phyloP scores from a whole-genome alignment of 37 sponge, comb jelly and placozoan species.

The Lycopodina hypogea region DNA sequence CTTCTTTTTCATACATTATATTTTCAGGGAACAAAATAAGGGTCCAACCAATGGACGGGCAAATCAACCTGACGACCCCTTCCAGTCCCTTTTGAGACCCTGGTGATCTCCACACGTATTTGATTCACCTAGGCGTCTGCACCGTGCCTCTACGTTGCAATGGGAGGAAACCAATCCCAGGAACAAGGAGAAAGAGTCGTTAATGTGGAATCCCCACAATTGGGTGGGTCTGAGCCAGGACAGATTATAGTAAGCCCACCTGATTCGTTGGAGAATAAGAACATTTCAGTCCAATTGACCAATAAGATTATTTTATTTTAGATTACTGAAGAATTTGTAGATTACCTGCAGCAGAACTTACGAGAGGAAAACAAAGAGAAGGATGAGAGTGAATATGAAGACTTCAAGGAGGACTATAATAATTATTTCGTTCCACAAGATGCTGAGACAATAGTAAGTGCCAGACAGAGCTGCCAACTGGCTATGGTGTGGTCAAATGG shows the following conservation, averaged over 20 bases:
- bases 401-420: background rate
- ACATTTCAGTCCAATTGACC: too few relatives aligned
- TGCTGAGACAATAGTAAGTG: background rate
- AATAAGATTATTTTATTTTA: background rate
- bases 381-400: background rate
- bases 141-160: too few relatives aligned
- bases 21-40: too few relatives aligned
- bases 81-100: background rate
- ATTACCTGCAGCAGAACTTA: background rate
- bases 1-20: too few relatives aligned
- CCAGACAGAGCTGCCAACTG: too few relatives aligned
- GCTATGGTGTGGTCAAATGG: too few relatives aligned
- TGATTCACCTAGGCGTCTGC: too few relatives aligned
- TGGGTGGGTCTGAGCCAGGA: slow-evolving; percentile 5
- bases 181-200: slow-evolving; percentile 1
- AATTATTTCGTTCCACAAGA: background rate
- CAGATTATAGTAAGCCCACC: background rate
- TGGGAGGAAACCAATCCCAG: slow-evolving; percentile 20
- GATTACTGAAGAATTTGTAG: slow-evolving; percentile 32
- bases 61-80: background rate
- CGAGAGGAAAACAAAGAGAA: background rate
- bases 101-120: too few relatives aligned
- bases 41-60: too few relatives aligned
- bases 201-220: background rate
- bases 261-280: background rate